These are phyloP conservation scores for Sinohyriopsis cumingii DNA, from an alignment of 2,888 invertebrate species.

Conservation along the genomic window DNA sequence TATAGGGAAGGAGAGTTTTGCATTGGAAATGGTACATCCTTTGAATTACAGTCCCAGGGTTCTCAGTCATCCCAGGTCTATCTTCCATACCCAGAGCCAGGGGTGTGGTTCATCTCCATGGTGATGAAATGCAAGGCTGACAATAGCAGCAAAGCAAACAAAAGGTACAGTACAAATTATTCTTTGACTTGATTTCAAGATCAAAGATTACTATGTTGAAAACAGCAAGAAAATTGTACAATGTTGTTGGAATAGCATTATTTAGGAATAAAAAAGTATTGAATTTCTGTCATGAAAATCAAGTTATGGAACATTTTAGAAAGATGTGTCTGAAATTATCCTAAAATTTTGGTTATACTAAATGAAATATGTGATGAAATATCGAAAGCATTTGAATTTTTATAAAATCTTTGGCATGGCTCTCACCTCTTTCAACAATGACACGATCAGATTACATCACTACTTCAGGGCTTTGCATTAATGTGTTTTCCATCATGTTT, in stretches of 20 bases:
- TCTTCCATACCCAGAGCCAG: slow-evolving; percentile 86
- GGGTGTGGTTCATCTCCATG: slow-evolving; percentile 85
- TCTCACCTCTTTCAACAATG: too few species aligned
- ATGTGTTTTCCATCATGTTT: too few species aligned
- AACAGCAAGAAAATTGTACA: neutral
- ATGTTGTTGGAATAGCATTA: neutral
- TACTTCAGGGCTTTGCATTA: too few species aligned
- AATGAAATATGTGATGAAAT: too few species aligned
- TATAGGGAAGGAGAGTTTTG: slow-evolving; percentile 11
- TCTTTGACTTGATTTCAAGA: neutral
- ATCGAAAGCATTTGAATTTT: too few species aligned
- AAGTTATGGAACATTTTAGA: too few species aligned
- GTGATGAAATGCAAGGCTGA: slow-evolving; percentile 78
- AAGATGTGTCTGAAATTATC: too few species aligned
- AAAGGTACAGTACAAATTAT: neutral
- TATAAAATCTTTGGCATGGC: too few species aligned
- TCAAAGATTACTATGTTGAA: neutral
- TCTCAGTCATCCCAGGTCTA: slow-evolving; percentile 16
- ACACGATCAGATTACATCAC: too few species aligned
- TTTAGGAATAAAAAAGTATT: neutral
- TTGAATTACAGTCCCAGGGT: slow-evolving; percentile 5
- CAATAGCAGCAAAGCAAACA: slow-evolving; percentile 1
- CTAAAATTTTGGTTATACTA: too few species aligned
- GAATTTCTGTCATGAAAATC: too few species aligned
- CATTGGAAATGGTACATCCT: slow-evolving; percentile 14